A percentile compares a stretch with the other conserved stretches of the same genome.
Conservation (phyloP, 2,113 vertebrate genomes). For the Butorides virescens region DNA sequence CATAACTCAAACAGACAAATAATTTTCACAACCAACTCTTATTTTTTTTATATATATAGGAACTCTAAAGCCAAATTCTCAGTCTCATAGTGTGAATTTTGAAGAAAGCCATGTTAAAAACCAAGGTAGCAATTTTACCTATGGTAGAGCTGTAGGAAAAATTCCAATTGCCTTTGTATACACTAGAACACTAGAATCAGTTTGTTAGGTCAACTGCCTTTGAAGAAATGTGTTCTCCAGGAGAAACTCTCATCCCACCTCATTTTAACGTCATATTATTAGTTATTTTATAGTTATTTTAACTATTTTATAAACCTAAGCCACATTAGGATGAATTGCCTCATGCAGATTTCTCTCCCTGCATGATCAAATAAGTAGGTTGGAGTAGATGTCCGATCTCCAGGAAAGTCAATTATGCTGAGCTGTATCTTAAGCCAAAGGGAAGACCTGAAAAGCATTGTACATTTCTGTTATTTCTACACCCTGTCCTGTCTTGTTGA, state of each 20-base stretch:
- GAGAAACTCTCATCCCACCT: not conserved
- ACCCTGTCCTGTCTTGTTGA: not conserved
- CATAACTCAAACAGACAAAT: not conserved
- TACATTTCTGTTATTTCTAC: not conserved
- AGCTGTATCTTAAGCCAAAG: not conserved
- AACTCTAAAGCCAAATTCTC: not conserved
- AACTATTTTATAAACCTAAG: not conserved
- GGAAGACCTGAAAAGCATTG: not conserved
- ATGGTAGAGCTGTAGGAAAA: not conserved
- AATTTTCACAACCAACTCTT: not conserved
- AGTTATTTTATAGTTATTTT: not conserved
- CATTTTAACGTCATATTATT: not conserved
- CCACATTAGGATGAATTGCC: not conserved
- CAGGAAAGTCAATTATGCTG: not conserved
- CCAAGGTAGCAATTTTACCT: not conserved
- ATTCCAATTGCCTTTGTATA: not conserved
- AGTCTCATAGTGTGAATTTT: not conserved
- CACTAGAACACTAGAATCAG: not conserved
- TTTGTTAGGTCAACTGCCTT: not conserved
- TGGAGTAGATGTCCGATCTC: not conserved
- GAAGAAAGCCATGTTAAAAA: not conserved
- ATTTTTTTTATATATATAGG: not conserved
- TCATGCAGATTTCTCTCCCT: not conserved
- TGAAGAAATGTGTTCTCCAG: not conserved
- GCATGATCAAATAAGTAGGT: not conserved